A percentile compares a stretch with the other conserved stretches of the same genome.
Conservation (phyloP, 2,797 vertebrate species). For the Glossophaga mutica region DNA sequence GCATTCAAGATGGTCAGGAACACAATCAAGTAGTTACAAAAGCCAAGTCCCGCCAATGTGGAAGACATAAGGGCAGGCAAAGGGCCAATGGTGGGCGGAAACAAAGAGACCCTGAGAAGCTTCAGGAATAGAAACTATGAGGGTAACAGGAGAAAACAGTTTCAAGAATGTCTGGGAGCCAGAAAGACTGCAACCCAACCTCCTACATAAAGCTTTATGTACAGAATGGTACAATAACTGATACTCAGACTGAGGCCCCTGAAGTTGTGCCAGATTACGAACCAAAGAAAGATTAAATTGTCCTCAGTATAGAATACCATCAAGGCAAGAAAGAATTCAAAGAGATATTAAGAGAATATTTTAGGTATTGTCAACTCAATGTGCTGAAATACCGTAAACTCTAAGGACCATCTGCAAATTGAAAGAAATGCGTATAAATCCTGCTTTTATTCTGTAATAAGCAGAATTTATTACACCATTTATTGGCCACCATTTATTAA, state of each 20-base stretch:
- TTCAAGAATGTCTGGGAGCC: not conserved
- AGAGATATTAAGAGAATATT: slow-evolving; percentile 13
- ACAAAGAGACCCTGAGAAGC: not conserved
- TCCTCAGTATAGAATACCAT: not conserved
- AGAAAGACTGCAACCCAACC: not conserved
- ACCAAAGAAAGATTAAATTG: slow-evolving; percentile 41
- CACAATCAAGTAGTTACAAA: slow-evolving; percentile 21
- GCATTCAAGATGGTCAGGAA: slow-evolving; percentile 40
- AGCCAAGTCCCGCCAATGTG: not conserved
- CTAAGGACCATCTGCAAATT: not conserved
- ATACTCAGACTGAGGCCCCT: not conserved
- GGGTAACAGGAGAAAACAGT: not conserved
- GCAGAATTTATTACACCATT: too few species aligned
- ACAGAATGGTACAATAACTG: not conserved
- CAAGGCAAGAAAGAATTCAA: slow-evolving; percentile 8
- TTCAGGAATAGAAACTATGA: not conserved
- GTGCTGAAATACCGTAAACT: not conserved
- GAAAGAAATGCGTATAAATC: slow-evolving; percentile 4
- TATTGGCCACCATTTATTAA: slow-evolving; percentile 1
- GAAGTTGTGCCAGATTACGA: slow-evolving; percentile 15
- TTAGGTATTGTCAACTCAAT: not conserved
- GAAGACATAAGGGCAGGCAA: not conserved
- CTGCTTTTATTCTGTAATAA: too few species aligned
- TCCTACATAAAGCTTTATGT: not conserved
- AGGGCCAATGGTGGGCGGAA: not conserved